Conservation (phyloP, 2,888 invertebrate genomes). For the Metalampra italica region DNA sequence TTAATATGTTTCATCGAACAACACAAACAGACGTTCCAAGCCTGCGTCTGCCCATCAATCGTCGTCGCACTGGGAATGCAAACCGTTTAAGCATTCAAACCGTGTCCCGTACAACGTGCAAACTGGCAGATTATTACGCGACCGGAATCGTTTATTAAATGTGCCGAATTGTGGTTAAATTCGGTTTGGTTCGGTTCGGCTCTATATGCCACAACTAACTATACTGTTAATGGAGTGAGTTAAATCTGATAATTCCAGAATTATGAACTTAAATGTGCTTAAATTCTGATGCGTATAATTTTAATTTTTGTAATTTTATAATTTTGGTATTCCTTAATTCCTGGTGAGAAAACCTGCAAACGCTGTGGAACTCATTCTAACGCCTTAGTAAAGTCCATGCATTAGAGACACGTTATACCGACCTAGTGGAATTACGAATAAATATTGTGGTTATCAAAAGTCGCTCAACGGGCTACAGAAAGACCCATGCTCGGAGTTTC, state of each 20-base stretch:
- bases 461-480: too few species aligned
- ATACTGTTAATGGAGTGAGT: neutral
- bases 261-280: neutral
- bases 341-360: too few species aligned
- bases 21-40: neutral
- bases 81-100: constrained; percentile 3
- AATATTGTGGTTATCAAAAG: too few species aligned
- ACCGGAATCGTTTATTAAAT: constrained; percentile 6
- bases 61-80: constrained; percentile 4
- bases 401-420: too few species aligned
- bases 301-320: too few species aligned
- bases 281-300: too few species aligned
- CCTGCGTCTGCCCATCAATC: neutral
- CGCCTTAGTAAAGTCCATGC: too few species aligned
- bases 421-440: too few species aligned
- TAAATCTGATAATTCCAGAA: neutral
- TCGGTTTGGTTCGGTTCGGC: too few species aligned
- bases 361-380: too few species aligned
- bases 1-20: neutral
- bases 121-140: constrained; percentile 10
- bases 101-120: constrained; percentile 4
- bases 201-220: neutral
- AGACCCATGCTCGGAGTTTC: too few species aligned
- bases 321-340: too few species aligned
- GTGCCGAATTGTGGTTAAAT: neutral